Percentiles rank a stretch among this genome's conserved stretches.
phyloP scores from a whole-genome alignment of 2,113 vertebrate genomes.

The Carettochelys insculpta region DNA sequence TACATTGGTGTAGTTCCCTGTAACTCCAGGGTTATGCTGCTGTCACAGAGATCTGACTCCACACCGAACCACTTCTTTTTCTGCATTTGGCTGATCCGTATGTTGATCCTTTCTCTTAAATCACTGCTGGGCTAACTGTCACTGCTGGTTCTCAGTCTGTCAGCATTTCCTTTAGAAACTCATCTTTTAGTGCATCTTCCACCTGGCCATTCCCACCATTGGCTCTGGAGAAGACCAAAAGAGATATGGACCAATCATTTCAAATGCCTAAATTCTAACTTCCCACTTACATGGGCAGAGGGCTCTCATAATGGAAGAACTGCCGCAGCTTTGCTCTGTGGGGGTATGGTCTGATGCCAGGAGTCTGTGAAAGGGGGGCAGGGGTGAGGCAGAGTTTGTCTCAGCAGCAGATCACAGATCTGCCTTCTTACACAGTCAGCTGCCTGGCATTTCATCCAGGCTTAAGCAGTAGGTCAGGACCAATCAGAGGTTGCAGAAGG shows the following conservation, averaged over 20 bases:
- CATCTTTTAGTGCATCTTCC: rapidly evolving
- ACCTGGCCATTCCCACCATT: background rate
- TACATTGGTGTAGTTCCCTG: background rate
- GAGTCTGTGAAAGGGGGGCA: no score
- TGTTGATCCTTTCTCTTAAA: background rate
- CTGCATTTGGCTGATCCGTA: background rate
- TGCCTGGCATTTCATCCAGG: background rate
- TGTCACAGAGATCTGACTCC: background rate
- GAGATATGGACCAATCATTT: background rate
- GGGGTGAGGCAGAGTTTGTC: background rate
- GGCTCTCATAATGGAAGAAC: background rate
- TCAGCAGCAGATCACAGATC: background rate
- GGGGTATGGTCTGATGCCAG: background rate
- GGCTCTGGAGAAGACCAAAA: background rate
- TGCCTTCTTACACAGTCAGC: background rate
- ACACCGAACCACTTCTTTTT: background rate
- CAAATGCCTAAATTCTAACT: rapidly evolving
- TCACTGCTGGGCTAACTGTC: background rate
- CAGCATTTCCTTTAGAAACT: background rate
- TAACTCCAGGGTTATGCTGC: background rate
- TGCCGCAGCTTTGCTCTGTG: background rate
- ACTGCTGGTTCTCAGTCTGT: background rate
- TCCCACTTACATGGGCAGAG: rapidly evolving
- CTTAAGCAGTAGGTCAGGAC: background rate
- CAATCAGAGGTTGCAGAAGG: background rate